Percentiles rank a stretch among this genome's conserved stretches.
Evolutionary conservation across 2,797 vertebrate genomes (phyloP).

Genomic region (Tangara arthus): DNA sequence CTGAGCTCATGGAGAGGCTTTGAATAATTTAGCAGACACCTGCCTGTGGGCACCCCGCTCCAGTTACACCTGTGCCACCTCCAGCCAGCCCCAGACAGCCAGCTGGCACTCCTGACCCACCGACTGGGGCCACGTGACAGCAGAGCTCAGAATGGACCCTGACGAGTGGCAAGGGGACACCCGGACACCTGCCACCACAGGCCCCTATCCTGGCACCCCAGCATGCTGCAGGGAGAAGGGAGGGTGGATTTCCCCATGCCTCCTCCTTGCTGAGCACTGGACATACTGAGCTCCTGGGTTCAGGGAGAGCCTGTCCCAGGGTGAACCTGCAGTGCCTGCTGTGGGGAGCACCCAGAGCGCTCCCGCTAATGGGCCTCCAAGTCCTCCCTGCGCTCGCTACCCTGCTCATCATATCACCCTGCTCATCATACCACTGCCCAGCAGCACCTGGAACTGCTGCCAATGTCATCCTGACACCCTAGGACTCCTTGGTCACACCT

Average conservation of each 20-base stretch:
- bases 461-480: background rate
- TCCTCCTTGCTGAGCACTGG: background rate
- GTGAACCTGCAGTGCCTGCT: background rate
- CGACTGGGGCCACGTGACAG: accelerated
- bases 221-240: background rate
- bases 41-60: background rate
- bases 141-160: background rate
- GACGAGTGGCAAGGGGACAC: accelerated
- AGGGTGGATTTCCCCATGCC: background rate
- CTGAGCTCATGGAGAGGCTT: background rate
- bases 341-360: accelerated
- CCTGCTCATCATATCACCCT: background rate
- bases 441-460: background rate
- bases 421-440: background rate
- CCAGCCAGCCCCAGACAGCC: background rate
- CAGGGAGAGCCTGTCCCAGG: background rate
- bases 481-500: background rate
- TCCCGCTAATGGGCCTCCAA: background rate
- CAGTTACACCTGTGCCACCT: background rate
- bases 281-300: background rate
- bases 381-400: background rate
- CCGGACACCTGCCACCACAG: background rate
- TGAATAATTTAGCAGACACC: background rate
- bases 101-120: background rate
- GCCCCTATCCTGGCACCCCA: no score